phyloP scores from a whole-genome alignment of 1,140 invertebrate genomes.

The Arion vulgaris region DNA sequence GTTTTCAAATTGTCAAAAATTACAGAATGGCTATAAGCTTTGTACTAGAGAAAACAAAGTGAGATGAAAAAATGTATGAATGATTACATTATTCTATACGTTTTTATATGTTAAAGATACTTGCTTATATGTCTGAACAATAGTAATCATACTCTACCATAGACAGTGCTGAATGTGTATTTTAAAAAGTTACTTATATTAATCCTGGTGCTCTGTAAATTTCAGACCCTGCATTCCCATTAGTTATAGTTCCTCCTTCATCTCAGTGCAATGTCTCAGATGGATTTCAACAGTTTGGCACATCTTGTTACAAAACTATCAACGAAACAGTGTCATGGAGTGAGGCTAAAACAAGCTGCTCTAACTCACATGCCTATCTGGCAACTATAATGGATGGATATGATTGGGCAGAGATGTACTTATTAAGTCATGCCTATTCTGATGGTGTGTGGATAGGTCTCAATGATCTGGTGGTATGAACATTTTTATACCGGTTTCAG shows the following conservation, averaged over 20 bases:
- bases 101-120: too few species aligned
- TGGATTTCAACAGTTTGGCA: conserved; percentile 18
- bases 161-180: too few species aligned
- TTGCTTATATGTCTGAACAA: too few species aligned
- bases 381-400: conserved; percentile 10
- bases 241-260: background rate
- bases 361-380: background rate
- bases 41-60: too few species aligned
- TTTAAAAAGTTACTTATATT: too few species aligned
- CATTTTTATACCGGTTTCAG: background rate
- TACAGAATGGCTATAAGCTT: too few species aligned
- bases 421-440: background rate
- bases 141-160: too few species aligned
- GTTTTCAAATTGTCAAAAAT: too few species aligned
- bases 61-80: too few species aligned
- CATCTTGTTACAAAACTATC: conserved; percentile 16
- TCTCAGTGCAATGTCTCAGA: background rate
- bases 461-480: conserved; percentile 1
- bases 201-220: too few species aligned
- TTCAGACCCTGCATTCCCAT: conserved; percentile 16
- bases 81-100: too few species aligned
- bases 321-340: background rate
- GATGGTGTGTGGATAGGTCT: conserved; percentile 29
- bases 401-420: conserved; percentile 17
- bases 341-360: background rate